These are phyloP conservation scores for Amblyraja radiata DNA, from an alignment of 2,797 vertebrate genomes.

Conservation along the genomic window DNA sequence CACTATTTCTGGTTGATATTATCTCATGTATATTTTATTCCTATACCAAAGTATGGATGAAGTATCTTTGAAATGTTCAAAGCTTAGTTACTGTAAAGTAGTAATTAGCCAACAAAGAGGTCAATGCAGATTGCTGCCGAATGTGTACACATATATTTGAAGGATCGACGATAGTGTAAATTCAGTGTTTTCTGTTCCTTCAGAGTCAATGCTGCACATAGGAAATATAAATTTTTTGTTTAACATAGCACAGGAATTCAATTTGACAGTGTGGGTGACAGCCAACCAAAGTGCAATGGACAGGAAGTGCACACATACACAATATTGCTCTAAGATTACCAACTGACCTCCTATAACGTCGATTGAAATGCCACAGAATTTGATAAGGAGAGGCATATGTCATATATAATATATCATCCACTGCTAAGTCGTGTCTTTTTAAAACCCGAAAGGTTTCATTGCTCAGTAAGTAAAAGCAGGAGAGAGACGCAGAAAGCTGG, in stretches of 20 bases:
- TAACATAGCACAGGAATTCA: not conserved
- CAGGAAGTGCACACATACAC: constrained; percentile 3
- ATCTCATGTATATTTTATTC: not conserved
- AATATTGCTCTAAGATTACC: not conserved
- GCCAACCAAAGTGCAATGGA: not conserved
- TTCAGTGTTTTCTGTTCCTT: no score
- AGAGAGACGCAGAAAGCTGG: no score
- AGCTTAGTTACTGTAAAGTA: not conserved
- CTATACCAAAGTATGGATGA: not conserved
- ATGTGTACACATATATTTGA: not conserved
- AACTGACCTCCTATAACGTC: not conserved
- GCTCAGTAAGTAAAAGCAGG: not conserved
- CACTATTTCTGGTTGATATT: no score
- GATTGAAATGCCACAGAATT: not conserved
- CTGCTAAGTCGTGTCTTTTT: not conserved
- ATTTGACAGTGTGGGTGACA: not conserved
- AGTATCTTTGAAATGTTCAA: not conserved
- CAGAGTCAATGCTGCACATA: not conserved
- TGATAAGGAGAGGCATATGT: not conserved
- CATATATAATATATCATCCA: constrained; percentile 6
- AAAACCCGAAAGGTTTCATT: not conserved
- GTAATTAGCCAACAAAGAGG: not conserved
- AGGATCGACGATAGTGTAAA: not conserved
- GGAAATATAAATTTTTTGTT: not conserved
- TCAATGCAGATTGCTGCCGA: not conserved